Evolutionary conservation across 2,113 vertebrate genomes (phyloP).

Genomic region (Silurus glanis): DNA sequence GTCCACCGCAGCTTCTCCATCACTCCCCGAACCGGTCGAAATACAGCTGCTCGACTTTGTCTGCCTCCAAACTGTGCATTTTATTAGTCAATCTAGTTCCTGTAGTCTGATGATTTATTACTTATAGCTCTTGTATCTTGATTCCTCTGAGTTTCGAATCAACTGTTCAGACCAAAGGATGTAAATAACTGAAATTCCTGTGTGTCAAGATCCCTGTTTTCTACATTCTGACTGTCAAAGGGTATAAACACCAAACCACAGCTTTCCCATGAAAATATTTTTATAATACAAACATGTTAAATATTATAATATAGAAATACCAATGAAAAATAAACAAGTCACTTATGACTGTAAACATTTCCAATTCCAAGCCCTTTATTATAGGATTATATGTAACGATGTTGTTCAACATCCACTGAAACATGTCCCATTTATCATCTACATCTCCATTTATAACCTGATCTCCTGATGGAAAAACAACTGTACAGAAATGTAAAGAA

Average conservation of each 20-base stretch:
- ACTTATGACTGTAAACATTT: too few relatives aligned
- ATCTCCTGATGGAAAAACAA: background rate
- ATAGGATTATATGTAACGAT: background rate
- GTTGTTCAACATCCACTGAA: background rate
- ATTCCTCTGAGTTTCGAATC: too few relatives aligned
- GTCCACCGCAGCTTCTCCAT: too few relatives aligned
- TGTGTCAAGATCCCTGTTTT: background rate
- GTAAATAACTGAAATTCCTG: too few relatives aligned
- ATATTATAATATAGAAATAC: background rate
- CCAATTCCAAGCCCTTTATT: background rate
- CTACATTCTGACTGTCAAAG: background rate
- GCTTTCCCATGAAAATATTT: background rate
- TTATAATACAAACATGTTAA: background rate
- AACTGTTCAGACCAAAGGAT: too few relatives aligned
- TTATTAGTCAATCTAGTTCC: background rate
- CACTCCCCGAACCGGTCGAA: background rate
- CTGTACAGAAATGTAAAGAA: background rate
- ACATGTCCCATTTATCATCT: too few relatives aligned
- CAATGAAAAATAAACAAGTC: background rate
- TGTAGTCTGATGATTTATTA: background rate
- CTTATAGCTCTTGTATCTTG: background rate
- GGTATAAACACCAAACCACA: too few relatives aligned
- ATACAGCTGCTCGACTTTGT: background rate
- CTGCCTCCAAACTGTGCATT: too few relatives aligned
- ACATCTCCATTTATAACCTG: background rate